These are phyloP conservation scores for Apis florea DNA, from an alignment of 1,140 invertebrate genomes.

Conservation along the genomic window DNA sequence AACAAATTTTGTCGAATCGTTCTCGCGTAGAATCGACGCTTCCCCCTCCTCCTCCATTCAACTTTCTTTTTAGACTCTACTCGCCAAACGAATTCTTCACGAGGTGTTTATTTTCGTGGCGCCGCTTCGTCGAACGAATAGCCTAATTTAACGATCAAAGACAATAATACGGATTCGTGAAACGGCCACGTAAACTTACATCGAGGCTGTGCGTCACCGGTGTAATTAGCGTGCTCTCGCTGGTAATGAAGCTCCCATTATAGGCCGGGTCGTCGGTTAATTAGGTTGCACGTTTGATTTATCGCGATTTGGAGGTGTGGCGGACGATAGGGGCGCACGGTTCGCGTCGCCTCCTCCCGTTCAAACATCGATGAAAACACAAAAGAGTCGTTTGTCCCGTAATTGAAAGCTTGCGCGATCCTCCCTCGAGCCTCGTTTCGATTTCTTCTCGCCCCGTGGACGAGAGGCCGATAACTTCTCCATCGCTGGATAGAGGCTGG, in stretches of 20 bases:
- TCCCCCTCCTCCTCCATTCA: no score
- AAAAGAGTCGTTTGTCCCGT: constrained; percentile 44
- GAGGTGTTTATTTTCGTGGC: no score
- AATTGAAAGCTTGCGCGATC: constrained; percentile 16
- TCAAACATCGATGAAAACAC: constrained; percentile 12
- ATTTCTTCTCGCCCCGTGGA: background rate
- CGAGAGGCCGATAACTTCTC: background rate
- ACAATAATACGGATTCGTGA: constrained; percentile 18
- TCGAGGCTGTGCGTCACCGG: constrained; percentile 25
- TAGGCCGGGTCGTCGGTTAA: constrained; percentile 65
- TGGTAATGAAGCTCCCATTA: constrained; percentile 70
- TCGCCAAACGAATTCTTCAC: no score
- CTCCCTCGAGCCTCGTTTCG: background rate
- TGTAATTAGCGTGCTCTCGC: constrained; percentile 68
- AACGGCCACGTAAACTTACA: constrained; percentile 35
- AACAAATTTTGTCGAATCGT: no score
- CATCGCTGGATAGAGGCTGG: background rate
- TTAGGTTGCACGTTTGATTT: constrained; percentile 71
- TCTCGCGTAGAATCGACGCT: no score
- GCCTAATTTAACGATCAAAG: constrained; percentile 34
- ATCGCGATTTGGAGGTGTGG: constrained; percentile 60
- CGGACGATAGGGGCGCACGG: constrained; percentile 25
- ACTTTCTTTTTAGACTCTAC: no score
- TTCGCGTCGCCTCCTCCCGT: constrained; percentile 4
- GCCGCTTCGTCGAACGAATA: background rate